phyloP scores from a whole-genome alignment of 1,140 invertebrate genomes.

The Nasonia longicornis region DNA sequence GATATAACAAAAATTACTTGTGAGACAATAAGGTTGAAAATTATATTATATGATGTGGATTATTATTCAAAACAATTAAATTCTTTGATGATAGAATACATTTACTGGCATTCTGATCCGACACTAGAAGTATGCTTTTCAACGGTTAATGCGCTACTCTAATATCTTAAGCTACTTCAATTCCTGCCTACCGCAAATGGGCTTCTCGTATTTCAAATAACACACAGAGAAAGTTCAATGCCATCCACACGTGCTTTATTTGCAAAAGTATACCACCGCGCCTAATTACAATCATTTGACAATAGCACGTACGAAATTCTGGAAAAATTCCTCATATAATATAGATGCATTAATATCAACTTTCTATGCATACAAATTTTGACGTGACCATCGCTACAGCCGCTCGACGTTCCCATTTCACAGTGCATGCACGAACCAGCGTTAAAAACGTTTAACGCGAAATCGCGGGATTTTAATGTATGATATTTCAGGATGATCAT shows the following conservation, averaged over 20 bases:
- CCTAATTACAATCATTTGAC: slow-evolving; percentile 27
- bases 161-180: no score
- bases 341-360: background rate
- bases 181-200: no score
- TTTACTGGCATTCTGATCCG: no score
- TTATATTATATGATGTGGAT: no score
- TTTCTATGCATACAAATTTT: slow-evolving; percentile 20
- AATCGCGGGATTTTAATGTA: slow-evolving; percentile 15
- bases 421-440: slow-evolving; percentile 8
- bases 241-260: background rate
- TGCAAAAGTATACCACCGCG: background rate
- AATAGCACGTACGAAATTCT: background rate
- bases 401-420: slow-evolving; percentile 8
- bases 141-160: no score
- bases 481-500: background rate
- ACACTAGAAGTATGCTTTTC: no score
- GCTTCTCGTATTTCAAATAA: no score
- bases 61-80: no score
- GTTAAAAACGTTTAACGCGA: slow-evolving; percentile 34
- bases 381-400: background rate
- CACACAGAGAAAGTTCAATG: slow-evolving; percentile 5
- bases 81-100: no score
- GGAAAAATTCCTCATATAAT: no score
- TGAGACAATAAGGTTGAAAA: no score
- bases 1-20: no score